A percentile compares a stretch with the other conserved stretches of the same genome.
Conservation (phyloP, 2,113 vertebrate genomes). For the Triplophysa tibetana region DNA sequence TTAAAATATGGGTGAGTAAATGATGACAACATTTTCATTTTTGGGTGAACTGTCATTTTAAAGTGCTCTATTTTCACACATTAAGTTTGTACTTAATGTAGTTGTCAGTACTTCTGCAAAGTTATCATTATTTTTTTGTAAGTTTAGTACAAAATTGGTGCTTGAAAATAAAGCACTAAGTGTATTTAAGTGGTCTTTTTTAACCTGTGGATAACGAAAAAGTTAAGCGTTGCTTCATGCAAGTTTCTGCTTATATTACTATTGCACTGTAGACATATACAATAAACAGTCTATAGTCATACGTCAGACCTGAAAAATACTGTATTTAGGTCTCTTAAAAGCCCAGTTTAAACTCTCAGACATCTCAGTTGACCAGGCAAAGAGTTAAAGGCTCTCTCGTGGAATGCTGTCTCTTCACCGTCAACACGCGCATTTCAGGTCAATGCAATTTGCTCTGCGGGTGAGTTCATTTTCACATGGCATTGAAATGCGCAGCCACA, state of each 20-base stretch:
- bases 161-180: too few relatives aligned
- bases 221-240: slow-evolving; percentile 1
- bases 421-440: slow-evolving; percentile 59
- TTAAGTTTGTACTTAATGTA: too few relatives aligned
- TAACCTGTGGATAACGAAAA: background rate
- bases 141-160: too few relatives aligned
- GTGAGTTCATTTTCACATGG: slow-evolving; percentile 61
- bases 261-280: background rate
- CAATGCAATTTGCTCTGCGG: slow-evolving; percentile 63
- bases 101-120: too few relatives aligned
- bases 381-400: slow-evolving; percentile 54
- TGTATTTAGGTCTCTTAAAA: slow-evolving; percentile 33
- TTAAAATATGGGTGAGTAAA: too few relatives aligned
- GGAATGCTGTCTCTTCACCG: slow-evolving; percentile 52
- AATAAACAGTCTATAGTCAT: slow-evolving; percentile 18
- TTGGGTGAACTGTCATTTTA: too few relatives aligned
- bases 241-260: slow-evolving; percentile 9
- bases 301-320: slow-evolving; percentile 29
- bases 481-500: slow-evolving; percentile 57
- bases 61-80: too few relatives aligned
- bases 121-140: background rate
- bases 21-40: too few relatives aligned
- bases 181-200: too few relatives aligned
- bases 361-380: slow-evolving; percentile 44
- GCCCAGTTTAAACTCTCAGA: slow-evolving; percentile 45